phyloP scores from a whole-genome alignment of 2,113 vertebrate genomes.

The Eudyptes chrysolophus region DNA sequence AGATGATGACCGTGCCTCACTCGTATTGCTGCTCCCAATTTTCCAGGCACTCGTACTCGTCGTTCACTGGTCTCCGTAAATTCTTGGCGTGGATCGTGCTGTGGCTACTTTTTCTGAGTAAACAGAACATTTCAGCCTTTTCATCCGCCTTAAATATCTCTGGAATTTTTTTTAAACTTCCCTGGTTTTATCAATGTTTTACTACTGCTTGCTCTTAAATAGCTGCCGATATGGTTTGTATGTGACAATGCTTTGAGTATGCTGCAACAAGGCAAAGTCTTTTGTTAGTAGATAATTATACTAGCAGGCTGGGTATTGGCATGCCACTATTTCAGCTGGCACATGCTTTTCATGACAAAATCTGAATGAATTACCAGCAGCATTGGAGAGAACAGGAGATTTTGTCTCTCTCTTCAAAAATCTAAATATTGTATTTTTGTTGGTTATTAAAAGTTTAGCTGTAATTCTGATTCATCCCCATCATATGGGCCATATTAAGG shows the following conservation, averaged over 20 bases:
- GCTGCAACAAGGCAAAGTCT: not conserved
- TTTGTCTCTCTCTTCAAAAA: not conserved
- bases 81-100: not conserved
- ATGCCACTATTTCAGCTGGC: not conserved
- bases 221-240: not conserved
- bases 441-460: not conserved
- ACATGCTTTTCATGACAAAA: not conserved
- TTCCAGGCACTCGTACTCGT: not conserved
- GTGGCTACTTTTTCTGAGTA: not conserved
- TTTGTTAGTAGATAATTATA: not conserved
- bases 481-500: not conserved
- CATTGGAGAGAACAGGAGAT: not conserved
- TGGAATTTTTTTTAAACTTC: not conserved
- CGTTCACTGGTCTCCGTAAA: not conserved
- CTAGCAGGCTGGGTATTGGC: not conserved
- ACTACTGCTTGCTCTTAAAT: not conserved
- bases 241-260: not conserved
- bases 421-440: not conserved
- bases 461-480: not conserved
- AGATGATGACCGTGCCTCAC: not conserved
- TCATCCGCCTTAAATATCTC: not conserved
- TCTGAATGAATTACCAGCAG: not conserved
- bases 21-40: not conserved
- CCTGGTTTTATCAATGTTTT: not conserved
- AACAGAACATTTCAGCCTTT: not conserved